Evolutionary conservation across 2,888 invertebrate genomes (phyloP).

Genomic region (Nasonia oneida): DNA sequence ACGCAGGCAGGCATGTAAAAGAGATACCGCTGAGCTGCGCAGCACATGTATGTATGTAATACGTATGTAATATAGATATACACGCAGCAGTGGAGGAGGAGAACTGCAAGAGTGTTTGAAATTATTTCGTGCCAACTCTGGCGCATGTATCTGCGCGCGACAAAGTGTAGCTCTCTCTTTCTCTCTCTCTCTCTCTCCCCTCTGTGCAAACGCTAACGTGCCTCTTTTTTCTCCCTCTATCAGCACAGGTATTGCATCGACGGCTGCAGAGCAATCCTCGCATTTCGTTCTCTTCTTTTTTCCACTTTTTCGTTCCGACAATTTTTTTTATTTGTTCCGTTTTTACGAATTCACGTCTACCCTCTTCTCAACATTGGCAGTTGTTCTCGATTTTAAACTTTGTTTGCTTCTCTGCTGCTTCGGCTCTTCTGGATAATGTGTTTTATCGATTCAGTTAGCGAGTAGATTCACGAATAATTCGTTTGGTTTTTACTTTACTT

Average conservation of each 20-base stretch:
- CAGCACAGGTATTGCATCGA: neutral
- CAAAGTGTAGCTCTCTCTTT: neutral
- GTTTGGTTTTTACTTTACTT: neutral
- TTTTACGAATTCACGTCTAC: neutral
- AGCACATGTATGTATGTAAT: neutral
- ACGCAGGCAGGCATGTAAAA: neutral
- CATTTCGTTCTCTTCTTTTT: neutral
- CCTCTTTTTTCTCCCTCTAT: neutral
- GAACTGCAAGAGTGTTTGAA: neutral
- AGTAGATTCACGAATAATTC: neutral
- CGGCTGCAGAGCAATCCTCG: neutral
- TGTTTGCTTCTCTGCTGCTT: neutral
- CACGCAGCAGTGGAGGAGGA: neutral
- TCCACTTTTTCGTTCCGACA: neutral
- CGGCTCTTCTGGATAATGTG: neutral
- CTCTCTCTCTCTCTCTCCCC: neutral
- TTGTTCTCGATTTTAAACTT: neutral
- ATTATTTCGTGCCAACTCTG: constrained; percentile 28
- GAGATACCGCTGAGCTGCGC: neutral
- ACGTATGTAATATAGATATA: neutral
- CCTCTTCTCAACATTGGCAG: neutral
- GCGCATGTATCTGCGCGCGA: neutral
- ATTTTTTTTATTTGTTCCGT: neutral
- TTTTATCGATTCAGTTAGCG: neutral
- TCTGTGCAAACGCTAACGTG: neutral